Evolutionary conservation across 2,797 vertebrate genomes (phyloP).

Genomic region (Chaetophractus vellerosus): DNA sequence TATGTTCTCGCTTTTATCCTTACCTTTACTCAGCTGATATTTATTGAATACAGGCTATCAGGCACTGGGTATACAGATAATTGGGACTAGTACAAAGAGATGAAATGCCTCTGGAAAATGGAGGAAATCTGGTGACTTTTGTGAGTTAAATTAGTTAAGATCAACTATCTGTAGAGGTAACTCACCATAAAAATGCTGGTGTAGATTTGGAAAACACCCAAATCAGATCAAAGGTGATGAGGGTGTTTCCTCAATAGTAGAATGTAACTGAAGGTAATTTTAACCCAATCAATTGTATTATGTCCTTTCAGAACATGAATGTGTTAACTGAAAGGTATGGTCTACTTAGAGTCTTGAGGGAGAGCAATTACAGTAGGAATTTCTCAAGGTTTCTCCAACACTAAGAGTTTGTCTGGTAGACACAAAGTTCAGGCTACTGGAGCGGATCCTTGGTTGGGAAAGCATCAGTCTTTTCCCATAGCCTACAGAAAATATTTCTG

Average conservation of each 20-base stretch:
- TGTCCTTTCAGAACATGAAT: constrained; percentile 24
- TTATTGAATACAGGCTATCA: not conserved
- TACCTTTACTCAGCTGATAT: not conserved
- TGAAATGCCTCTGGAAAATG: constrained; percentile 19
- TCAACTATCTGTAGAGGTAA: not conserved
- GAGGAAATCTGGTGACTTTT: constrained; percentile 4
- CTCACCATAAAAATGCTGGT: not conserved
- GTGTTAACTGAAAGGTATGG: not conserved
- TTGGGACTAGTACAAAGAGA: not conserved
- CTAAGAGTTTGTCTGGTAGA: not conserved
- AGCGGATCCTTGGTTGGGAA: not conserved
- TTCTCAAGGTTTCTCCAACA: not conserved
- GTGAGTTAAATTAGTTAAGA: constrained; percentile 29
- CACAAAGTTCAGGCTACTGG: not conserved
- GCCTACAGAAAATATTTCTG: not conserved
- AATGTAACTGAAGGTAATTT: constrained; percentile 23
- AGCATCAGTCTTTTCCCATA: not conserved
- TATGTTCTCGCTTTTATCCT: not conserved
- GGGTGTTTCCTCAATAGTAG: constrained; percentile 8
- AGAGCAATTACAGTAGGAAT: not conserved
- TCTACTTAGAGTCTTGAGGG: not conserved
- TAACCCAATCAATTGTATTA: not conserved
- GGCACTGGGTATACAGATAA: not conserved
- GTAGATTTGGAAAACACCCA: not conserved
- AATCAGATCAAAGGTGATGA: not conserved